phyloP scores from a whole-genome alignment of 2,113 vertebrate genomes.

The Pelmatolapia mariae region DNA sequence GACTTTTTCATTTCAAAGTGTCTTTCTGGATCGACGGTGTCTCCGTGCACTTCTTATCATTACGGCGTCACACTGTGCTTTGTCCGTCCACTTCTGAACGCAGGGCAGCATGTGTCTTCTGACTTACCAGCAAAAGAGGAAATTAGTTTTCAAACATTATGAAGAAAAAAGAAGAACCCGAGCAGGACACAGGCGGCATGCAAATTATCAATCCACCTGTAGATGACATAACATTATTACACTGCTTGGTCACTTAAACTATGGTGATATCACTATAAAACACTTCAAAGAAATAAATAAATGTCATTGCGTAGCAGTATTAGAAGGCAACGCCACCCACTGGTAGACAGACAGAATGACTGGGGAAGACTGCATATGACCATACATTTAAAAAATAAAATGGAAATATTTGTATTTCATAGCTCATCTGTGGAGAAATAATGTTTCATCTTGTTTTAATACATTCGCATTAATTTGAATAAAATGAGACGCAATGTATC shows the following conservation, averaged over 20 bases:
- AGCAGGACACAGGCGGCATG: neutral
- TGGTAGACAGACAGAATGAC: conserved; percentile 58
- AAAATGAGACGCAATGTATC: neutral
- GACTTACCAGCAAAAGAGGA: neutral
- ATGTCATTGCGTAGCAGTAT: neutral
- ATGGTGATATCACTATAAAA: neutral
- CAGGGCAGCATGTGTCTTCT: neutral
- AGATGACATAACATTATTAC: neutral
- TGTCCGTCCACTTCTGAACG: neutral
- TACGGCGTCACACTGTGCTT: neutral
- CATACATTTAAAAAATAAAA: neutral
- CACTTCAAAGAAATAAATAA: neutral
- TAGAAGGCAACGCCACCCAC: conserved; percentile 43
- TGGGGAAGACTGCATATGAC: neutral
- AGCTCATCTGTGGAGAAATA: neutral
- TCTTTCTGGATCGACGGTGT: neutral
- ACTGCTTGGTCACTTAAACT: neutral
- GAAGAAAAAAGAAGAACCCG: neutral
- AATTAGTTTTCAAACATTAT: neutral
- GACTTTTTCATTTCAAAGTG: neutral
- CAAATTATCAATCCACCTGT: neutral
- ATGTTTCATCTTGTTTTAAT: neutral
- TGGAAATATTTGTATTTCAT: neutral
- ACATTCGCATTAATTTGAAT: neutral
- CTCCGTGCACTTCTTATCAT: neutral